Percentiles rank a stretch among this genome's conserved stretches.
phyloP scores from a whole-genome alignment of 2,797 vertebrate species.

The Serranus cabrilla region DNA sequence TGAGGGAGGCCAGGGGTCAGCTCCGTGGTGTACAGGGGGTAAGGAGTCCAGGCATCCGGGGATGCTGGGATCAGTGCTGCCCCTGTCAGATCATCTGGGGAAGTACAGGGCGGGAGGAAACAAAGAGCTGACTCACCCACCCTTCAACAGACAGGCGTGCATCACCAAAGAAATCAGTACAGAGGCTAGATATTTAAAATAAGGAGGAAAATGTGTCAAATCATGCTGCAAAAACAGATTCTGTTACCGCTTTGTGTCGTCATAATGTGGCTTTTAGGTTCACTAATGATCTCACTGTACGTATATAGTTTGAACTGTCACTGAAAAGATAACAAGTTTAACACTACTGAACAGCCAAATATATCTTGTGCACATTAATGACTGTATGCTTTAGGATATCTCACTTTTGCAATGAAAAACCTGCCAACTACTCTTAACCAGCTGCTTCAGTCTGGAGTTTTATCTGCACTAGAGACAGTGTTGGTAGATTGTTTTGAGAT shows the following conservation, averaged over 20 bases:
- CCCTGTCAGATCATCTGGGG: constrained; percentile 96
- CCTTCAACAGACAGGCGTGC: background rate
- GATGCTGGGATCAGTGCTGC: constrained; percentile 96
- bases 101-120: constrained; percentile 54
- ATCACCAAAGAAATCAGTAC: background rate
- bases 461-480: too few species aligned
- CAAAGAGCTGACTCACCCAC: constrained; percentile 49
- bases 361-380: too few species aligned
- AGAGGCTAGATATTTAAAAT: background rate
- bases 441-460: too few species aligned
- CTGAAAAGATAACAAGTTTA: background rate
- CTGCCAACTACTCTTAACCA: too few species aligned
- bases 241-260: background rate
- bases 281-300: background rate
- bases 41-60: constrained; percentile 97
- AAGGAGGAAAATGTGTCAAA: constrained; percentile 2
- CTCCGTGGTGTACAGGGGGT: constrained; percentile 97
- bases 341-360: too few species aligned
- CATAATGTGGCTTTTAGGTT: constrained; percentile 11
- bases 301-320: background rate
- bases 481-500: too few species aligned
- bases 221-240: background rate
- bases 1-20: constrained; percentile 96
- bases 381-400: too few species aligned
- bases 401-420: too few species aligned